Evolutionary conservation across 2,888 invertebrate species (phyloP).

Genomic region (Galeruca laticollis): DNA sequence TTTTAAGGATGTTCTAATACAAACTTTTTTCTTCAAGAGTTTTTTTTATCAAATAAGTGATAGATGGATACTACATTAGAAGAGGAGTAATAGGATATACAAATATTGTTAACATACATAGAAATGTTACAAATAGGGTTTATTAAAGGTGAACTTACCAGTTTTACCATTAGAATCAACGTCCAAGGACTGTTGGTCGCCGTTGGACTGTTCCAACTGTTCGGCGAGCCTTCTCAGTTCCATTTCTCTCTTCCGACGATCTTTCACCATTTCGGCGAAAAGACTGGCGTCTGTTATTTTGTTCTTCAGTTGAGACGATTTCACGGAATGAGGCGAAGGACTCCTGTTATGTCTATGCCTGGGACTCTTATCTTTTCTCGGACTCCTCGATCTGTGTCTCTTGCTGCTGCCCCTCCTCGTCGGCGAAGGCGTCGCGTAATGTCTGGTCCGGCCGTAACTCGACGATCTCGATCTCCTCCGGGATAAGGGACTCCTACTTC

Average conservation of each 20-base stretch:
- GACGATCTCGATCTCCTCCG: conserved; percentile 71
- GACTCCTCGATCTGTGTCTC: conserved; percentile 69
- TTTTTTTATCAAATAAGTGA: no score
- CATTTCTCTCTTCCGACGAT: conserved; percentile 84
- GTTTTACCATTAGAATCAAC: conserved; percentile 54
- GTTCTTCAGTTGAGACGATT: conserved; percentile 76
- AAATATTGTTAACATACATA: no score
- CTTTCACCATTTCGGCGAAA: conserved; percentile 90
- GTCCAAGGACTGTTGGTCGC: conserved; percentile 17
- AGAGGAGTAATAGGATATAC: no score
- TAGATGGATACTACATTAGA: no score
- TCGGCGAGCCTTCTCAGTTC: conserved; percentile 74
- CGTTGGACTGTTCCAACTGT: conserved; percentile 63
- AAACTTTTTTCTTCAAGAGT: no score
- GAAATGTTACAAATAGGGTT: no score
- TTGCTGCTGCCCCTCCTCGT: conserved; percentile 62
- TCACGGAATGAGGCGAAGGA: conserved; percentile 64
- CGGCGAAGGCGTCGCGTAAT: conserved; percentile 66
- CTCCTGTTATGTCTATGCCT: conserved; percentile 57
- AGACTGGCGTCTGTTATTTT: conserved; percentile 91
- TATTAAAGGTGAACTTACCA: conserved; percentile 16
- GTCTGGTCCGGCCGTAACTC: conserved; percentile 65
- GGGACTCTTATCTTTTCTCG: conserved; percentile 58
- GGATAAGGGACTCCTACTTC: conserved; percentile 73
- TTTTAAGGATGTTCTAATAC: no score